Evolutionary conservation across 2,797 vertebrate genomes (phyloP).

Genomic region (Buphagus erythrorhynchus): DNA sequence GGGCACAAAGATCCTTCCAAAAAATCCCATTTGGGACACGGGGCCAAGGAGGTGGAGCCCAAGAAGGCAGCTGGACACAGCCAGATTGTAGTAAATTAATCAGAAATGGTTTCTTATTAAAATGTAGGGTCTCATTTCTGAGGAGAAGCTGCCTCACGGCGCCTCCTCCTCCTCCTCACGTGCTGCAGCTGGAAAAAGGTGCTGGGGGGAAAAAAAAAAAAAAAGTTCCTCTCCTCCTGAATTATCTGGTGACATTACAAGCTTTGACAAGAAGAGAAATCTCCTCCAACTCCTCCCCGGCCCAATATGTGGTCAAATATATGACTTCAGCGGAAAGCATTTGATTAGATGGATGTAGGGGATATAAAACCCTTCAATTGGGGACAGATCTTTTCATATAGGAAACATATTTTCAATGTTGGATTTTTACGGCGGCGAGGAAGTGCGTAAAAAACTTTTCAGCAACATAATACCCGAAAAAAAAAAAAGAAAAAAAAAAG

Average conservation of each 20-base stretch:
- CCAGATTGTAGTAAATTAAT: rapidly evolving
- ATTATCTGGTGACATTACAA: not conserved
- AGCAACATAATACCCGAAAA: slow-evolving; percentile 28
- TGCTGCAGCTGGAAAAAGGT: not conserved
- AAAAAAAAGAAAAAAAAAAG: not conserved
- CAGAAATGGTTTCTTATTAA: not conserved
- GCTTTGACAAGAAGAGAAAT: slow-evolving; percentile 16
- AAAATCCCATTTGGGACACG: not conserved
- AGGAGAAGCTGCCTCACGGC: not conserved
- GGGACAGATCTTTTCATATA: slow-evolving; percentile 16
- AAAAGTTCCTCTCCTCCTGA: not conserved
- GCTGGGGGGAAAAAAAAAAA: not conserved
- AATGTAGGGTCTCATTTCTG: not conserved
- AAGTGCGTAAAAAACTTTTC: slow-evolving; percentile 48
- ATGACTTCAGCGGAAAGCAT: slow-evolving; percentile 32
- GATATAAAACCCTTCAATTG: slow-evolving; percentile 16
- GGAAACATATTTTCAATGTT: slow-evolving; percentile 55
- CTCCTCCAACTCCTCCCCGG: not conserved
- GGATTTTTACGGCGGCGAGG: slow-evolving; percentile 36
- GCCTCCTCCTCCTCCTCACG: not conserved
- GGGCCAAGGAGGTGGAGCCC: not conserved
- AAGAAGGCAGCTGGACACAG: not conserved
- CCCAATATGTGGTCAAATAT: slow-evolving; percentile 21
- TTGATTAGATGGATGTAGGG: slow-evolving; percentile 31
- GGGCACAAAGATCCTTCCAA: not conserved